Conservation (phyloP, 2,113 vertebrate species). For the Esox niger region DNA sequence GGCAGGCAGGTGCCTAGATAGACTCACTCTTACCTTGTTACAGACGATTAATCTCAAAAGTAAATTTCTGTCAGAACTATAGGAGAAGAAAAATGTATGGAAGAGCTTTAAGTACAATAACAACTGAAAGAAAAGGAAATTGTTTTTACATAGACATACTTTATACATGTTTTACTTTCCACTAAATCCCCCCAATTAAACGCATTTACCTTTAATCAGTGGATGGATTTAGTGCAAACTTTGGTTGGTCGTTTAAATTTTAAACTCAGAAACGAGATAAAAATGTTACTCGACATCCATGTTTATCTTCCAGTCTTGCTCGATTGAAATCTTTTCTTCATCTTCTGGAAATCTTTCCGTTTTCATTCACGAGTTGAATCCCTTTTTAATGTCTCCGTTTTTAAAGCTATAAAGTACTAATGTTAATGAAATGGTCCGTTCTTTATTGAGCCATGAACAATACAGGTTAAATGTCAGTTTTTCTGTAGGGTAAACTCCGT, state of each 20-base stretch:
- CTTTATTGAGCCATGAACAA: background rate
- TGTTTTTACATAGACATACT: too few relatives aligned
- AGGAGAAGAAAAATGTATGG: too few relatives aligned
- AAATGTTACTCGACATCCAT: constrained; percentile 59
- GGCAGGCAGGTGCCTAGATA: too few relatives aligned
- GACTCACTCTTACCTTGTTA: constrained; percentile 27
- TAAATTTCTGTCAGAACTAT: constrained; percentile 20
- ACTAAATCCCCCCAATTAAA: background rate
- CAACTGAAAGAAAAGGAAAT: too few relatives aligned
- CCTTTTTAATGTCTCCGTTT: background rate
- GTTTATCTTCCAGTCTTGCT: constrained; percentile 31
- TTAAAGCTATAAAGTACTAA: background rate
- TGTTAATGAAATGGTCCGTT: background rate
- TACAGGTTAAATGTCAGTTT: background rate
- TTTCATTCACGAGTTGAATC: background rate
- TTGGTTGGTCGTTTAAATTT: background rate
- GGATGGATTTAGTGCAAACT: background rate
- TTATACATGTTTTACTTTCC: too few relatives aligned
- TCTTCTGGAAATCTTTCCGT: constrained; percentile 23
- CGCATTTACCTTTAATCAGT: constrained; percentile 33
- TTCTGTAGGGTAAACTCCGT: background rate
- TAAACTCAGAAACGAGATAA: constrained; percentile 25
- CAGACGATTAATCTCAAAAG: background rate
- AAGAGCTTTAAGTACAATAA: too few relatives aligned
- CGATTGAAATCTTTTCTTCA: constrained; percentile 17